Evolutionary conservation across 2,113 vertebrate genomes (phyloP), one percentile per base, ranked within the genome.

Genomic region (Lipophrys pholis): DNA sequence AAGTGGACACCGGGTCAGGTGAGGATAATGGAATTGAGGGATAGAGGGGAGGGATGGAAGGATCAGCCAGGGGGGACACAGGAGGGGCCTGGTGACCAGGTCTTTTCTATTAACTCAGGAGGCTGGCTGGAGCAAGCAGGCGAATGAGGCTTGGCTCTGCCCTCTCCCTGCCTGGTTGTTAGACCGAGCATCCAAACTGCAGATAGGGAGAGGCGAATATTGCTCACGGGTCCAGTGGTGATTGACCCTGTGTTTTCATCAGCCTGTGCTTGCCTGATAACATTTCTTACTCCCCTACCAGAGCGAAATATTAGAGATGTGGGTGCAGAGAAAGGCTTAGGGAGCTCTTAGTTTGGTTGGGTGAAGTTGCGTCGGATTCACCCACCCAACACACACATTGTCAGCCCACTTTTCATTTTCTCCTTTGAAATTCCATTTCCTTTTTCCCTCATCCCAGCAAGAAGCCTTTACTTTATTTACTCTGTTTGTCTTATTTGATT

Each of bases 51-150:
- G 69, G 61, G 43, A 63, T 69, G 52, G 68, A 72, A 45, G 81
- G 73, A 83, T 86, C 84, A 72, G 85, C 45, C 61, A 41, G 41
- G 40, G 40, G 53, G 76, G 75, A 71, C 71, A 48, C 83, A 64
- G 64, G 81, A 71, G 84, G 64, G 71, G 84, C 73, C 77, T 55
- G 74, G 86, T 74, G 86, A 90, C 82, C 85, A 78, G 90, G 91
- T 87, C 84, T 86, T 93, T 93, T 91, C 92, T 91, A 92, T 93
- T 93, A 93, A 92, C 89, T 91, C 68, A 6, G 78, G 82, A 65
- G 84, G 53, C 74, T 49, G 61, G 76, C 74, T 10, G 56, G 77
- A 76, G 84, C 57, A 48, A 70, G 56, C 48, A 14, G 66, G 73
- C 58, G 87, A 81, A 64, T 81, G 45, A 58, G 81, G 76, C 87